phyloP scores from a whole-genome alignment of 2,888 invertebrate species.

The Amphimallon solstitiale region DNA sequence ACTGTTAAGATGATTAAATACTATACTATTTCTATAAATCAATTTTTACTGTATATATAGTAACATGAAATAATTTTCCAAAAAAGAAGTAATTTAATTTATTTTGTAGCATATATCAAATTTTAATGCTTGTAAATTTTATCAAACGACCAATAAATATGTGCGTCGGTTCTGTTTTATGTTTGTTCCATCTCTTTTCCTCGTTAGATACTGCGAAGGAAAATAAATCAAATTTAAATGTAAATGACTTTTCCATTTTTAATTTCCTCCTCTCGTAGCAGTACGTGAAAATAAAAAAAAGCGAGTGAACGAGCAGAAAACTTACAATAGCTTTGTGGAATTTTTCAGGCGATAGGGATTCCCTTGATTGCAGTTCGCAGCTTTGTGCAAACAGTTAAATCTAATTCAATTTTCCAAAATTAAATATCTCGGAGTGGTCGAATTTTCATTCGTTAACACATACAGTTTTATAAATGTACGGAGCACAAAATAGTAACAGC shows the following conservation, averaged over 20 bases:
- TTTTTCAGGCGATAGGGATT: constrained; percentile 1
- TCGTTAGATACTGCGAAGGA: constrained; percentile 2
- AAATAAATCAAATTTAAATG: constrained; percentile 14
- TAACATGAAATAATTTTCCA: too few relatives aligned
- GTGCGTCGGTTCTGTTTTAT: neutral
- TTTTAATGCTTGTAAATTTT: too few relatives aligned
- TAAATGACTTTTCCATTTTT: constrained; percentile 16
- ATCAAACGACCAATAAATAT: neutral
- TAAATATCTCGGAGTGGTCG: neutral
- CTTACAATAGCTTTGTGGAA: constrained; percentile 10
- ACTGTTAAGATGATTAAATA: too few relatives aligned
- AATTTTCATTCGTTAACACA: neutral
- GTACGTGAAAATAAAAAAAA: constrained; percentile 11
- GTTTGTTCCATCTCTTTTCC: neutral
- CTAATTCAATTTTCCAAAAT: neutral
- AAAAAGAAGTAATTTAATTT: too few relatives aligned
- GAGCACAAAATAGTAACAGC: neutral
- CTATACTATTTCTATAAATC: too few relatives aligned
- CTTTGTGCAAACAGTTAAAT: constrained; percentile 4
- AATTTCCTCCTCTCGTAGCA: neutral
- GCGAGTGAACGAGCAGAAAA: neutral
- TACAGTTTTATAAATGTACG: neutral
- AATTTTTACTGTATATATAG: too few relatives aligned
- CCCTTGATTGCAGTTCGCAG: neutral
- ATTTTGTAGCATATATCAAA: too few relatives aligned